Conservation (phyloP, 2,888 invertebrate genomes). For the Teinopalpus imperialis region DNA sequence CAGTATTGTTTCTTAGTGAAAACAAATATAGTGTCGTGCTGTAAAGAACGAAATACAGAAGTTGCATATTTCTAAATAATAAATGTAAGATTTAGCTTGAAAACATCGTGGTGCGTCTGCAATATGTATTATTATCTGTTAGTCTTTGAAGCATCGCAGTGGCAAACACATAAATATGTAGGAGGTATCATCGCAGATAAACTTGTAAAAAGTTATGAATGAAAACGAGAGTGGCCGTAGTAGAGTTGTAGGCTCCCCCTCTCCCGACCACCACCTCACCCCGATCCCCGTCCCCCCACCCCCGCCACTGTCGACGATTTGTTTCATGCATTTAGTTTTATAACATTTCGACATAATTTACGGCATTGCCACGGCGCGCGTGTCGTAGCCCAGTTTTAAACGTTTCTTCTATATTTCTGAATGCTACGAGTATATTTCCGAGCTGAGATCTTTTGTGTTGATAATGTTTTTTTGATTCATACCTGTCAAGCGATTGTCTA, state of each 20-base stretch:
- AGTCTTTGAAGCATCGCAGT: conserved; percentile 62
- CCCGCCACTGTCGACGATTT: conserved; percentile 55
- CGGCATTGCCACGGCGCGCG: conserved; percentile 40
- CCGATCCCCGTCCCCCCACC: conserved; percentile 39
- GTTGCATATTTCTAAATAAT: too few relatives aligned
- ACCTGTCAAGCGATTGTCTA: background rate
- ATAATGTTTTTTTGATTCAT: background rate
- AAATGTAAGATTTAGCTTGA: too few relatives aligned
- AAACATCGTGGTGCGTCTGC: conserved; percentile 10
- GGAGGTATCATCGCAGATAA: conserved; percentile 78
- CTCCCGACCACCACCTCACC: conserved; percentile 32
- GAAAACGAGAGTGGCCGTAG: conserved; percentile 80
- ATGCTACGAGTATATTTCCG: conserved; percentile 17
- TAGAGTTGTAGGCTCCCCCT: conserved; percentile 69
- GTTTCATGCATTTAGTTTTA: conserved; percentile 77
- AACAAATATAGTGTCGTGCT: too few relatives aligned
- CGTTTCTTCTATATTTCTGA: conserved; percentile 29
- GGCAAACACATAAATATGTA: conserved; percentile 80
- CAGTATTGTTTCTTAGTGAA: too few relatives aligned
- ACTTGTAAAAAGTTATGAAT: conserved; percentile 83
- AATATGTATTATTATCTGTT: conserved; percentile 23
- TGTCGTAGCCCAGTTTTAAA: conserved; percentile 33
- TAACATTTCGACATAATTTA: conserved; percentile 71
- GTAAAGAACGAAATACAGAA: too few relatives aligned
- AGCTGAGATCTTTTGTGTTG: conserved; percentile 1